phyloP scores from a whole-genome alignment of 2,797 vertebrate species.

The Eospalax fontanierii region DNA sequence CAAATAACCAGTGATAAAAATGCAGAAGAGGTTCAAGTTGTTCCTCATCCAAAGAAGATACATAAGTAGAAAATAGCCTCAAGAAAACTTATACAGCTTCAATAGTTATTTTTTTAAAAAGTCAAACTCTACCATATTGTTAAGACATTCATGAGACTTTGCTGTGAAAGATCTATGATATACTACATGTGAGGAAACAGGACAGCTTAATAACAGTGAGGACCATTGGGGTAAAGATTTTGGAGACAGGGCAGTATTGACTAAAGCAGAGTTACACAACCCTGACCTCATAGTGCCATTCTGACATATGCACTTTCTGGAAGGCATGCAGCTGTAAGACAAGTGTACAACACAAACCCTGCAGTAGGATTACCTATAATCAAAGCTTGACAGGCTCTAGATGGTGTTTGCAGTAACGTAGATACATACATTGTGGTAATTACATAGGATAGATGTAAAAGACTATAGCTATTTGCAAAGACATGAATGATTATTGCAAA shows the following conservation, averaged over 20 bases:
- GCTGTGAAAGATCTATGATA: slow-evolving; percentile 12
- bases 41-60: too few species aligned
- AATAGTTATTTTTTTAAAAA: slow-evolving; percentile 23
- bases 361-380: not conserved
- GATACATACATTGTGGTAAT: not conserved
- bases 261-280: not conserved
- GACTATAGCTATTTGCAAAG: not conserved
- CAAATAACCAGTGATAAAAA: slow-evolving; percentile 16
- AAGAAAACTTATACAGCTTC: not conserved
- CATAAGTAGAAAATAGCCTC: slow-evolving; percentile 2
- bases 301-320: too few species aligned
- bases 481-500: not conserved
- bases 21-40: not conserved
- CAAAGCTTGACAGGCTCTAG: not conserved
- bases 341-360: not conserved
- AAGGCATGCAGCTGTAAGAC: not conserved
- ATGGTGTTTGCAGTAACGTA: not conserved
- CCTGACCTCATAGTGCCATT: slow-evolving; percentile 12
- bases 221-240: slow-evolving; percentile 19
- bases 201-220: not conserved
- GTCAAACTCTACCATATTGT: not conserved
- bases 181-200: not conserved
- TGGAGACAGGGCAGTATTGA: not conserved
- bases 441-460: not conserved
- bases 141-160: not conserved